Evolutionary conservation across 2,888 invertebrate species (phyloP), one percentile per base, ranked within the genome.

Genomic region (Cantharis nigra): DNA sequence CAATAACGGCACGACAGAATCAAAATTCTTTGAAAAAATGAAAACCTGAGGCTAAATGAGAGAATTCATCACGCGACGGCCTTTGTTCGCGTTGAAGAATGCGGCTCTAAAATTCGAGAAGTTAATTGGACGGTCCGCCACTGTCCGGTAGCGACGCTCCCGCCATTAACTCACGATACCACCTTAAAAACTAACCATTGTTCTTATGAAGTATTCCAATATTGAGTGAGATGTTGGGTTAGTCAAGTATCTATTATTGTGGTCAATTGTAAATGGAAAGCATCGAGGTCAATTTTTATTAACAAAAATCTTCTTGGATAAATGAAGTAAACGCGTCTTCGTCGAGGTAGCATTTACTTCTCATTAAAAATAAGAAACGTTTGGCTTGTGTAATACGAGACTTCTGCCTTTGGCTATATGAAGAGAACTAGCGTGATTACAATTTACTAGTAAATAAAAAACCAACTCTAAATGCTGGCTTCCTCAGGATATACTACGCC

Each of bases 41-140:
- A 85, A 85, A 85, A 85, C 85, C 85, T 81, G 83, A 80, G 85
- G 85, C 85, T 77, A 84, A 85, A 85, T 81, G 79, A 82, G 82
- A 82, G 81, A 81, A 84, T 84, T 83, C 82, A 83, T 85, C 86
- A 86, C 86, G 85, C 86, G 82, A 85, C 81, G 65, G 79, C 81
- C 83, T 83, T 85, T 84, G 85, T 85, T 85, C 82, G 84, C 82
- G 81, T 82, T 81, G 82, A 81, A 83, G 85, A 85, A 86, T 85
- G 85, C 83, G 81, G 84, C 83, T 81, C 81, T 81, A 83, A 82
- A 83, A 84, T 84, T 84, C 82, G 82, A 82, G 78, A 78, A 83
- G 83, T 82, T 84, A 84, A 84, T 84, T 84, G 84, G 83, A 77
- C 79, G 79, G 78, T 82, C 78, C 80, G 83, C 83, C 83, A 83